Evolutionary conservation across 2,113 vertebrate species (phyloP), one percentile per base, ranked within the genome.

Genomic region (Plecotus auritus): DNA sequence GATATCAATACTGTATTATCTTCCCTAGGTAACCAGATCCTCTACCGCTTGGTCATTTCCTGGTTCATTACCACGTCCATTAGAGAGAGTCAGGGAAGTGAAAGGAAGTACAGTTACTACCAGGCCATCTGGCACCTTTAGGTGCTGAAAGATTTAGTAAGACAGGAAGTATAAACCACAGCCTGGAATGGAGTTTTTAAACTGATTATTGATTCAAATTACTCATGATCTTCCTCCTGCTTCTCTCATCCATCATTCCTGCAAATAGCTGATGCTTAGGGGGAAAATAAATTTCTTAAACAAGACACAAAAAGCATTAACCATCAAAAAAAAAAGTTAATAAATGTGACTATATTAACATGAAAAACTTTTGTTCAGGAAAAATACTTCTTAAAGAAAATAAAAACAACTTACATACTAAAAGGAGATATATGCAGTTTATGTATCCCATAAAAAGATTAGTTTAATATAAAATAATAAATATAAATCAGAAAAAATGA

Each of bases 121-220:
- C 20, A 30, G 81, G 54, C n/a, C 49, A 77, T 78, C 47, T 45
- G 85, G 74, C 28, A 70, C 54, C 26, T 91, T 69, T 49, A 42
- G 70, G 74, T 64, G 88, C 4, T 59, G 67, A 85, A 80, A 92
- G 30, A 32, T 73, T 97, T 69, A 90, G 72, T 80, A 51, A 97
- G 69, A 74, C 9, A 67, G 42, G 40, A 76, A 59, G 26, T 30
- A 64, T 12, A 91, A 90, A 73, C 28, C 56, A 45, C 5, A 74
- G 54, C 42, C 87, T 89, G 40, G 78, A 49, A 88, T 42, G 73
- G 23, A 59, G 69, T 90, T 88, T 54, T 84, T 40, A 95, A 69
- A 85, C 4, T 42, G 56, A 74, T 56, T 74, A 59, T n/a, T 81
- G 23, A 69, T 69, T 93, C 86, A 89, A 61, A 80, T 61, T 76